phyloP scores from a whole-genome alignment of 2,888 invertebrate species.

The Cyrtodaria siliqua region DNA sequence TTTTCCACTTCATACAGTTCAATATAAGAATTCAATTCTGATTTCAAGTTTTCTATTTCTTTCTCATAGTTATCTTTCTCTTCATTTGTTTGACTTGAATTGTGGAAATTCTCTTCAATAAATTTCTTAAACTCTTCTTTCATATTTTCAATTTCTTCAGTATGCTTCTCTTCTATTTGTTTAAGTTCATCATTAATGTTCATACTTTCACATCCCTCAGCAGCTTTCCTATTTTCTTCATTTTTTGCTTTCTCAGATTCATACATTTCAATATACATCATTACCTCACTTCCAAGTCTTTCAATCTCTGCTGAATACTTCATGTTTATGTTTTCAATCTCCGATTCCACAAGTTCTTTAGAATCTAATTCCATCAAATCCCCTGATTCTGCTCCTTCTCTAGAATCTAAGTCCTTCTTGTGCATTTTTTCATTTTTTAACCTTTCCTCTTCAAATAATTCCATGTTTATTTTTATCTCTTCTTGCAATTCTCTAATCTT shows the following conservation, averaged over 20 bases:
- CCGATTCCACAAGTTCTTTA: background rate
- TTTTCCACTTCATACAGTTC: background rate
- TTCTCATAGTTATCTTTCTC: background rate
- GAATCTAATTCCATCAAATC: no score
- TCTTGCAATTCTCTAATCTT: conserved; percentile 32
- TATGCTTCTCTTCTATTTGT: conserved; percentile 48
- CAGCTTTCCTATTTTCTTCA: background rate
- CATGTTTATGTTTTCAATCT: conserved; percentile 21
- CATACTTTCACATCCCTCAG: conserved; percentile 6
- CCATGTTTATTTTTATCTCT: conserved; percentile 26
- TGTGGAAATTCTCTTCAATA: conserved; percentile 29
- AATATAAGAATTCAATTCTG: conserved; percentile 1
- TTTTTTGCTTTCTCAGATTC: conserved; percentile 24
- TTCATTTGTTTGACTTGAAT: background rate
- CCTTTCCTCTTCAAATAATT: conserved; percentile 28
- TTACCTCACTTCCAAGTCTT: conserved; percentile 13
- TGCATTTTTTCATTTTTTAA: conserved; percentile 2
- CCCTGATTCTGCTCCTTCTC: no score
- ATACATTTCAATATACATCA: conserved; percentile 17
- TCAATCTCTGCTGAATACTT: conserved; percentile 32
- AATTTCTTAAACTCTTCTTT: conserved; percentile 23
- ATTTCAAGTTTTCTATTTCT: background rate
- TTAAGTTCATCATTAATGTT: conserved; percentile 5
- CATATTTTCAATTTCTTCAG: conserved; percentile 39
- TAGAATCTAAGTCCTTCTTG: no score